Evolutionary conservation across 2,113 vertebrate genomes (phyloP).

Genomic region (Stigmatopora argus): DNA sequence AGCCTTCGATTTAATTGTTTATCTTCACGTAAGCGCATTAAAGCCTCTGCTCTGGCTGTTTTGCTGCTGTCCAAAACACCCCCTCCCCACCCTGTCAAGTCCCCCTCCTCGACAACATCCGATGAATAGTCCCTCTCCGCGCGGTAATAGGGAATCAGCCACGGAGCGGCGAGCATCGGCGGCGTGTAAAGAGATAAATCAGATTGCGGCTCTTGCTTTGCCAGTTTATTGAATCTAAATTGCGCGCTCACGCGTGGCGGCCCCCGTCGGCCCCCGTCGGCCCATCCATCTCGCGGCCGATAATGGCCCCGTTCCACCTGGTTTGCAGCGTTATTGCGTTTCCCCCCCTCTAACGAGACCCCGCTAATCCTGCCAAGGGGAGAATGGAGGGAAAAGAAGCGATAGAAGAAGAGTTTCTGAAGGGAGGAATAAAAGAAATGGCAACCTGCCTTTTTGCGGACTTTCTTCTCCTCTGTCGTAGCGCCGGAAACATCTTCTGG

Average conservation of each 20-base stretch:
- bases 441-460: slow-evolving; percentile 46
- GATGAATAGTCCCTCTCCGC: slow-evolving; percentile 80
- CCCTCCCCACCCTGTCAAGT: slow-evolving; percentile 27
- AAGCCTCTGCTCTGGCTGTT: slow-evolving; percentile 65
- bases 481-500: slow-evolving; percentile 81
- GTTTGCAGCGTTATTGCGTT: slow-evolving; percentile 98
- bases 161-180: slow-evolving; percentile 69
- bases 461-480: slow-evolving; percentile 46
- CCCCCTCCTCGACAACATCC: slow-evolving; percentile 58
- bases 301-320: slow-evolving; percentile 97
- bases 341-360: slow-evolving; percentile 87
- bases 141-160: slow-evolving; percentile 79
- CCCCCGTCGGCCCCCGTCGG: slow-evolving; percentile 82
- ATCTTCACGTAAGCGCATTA: slow-evolving; percentile 70
- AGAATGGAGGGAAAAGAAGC: slow-evolving; percentile 70
- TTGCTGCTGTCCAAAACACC: slow-evolving; percentile 43
- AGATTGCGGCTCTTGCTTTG: slow-evolving; percentile 79
- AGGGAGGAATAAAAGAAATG: slow-evolving; percentile 15
- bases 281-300: slow-evolving; percentile 90
- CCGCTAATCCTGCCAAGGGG: slow-evolving; percentile 92
- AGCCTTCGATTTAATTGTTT: slow-evolving; percentile 68
- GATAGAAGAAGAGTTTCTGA: slow-evolving; percentile 34
- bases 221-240: slow-evolving; percentile 99
- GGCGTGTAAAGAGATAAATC: slow-evolving; percentile 89
- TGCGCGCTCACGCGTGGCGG: slow-evolving; percentile 71